Evolutionary conservation across 1,140 invertebrate genomes (phyloP).

Genomic region (Cyrtorhinus lividipennis): DNA sequence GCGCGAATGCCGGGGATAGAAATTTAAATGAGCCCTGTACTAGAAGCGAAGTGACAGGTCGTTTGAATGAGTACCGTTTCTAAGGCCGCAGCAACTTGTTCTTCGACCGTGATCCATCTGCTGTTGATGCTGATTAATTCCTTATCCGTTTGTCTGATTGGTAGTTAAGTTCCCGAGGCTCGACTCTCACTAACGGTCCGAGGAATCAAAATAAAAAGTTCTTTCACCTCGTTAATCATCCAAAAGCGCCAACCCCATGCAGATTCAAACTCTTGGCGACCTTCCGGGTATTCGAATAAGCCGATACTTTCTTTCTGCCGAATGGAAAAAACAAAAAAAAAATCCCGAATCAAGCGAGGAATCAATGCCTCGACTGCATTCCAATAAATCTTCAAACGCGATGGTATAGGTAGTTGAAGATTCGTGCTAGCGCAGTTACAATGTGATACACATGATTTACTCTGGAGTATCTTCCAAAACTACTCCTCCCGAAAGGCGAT

Average conservation of each 20-base stretch:
- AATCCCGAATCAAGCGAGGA: not conserved
- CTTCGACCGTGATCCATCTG: not conserved
- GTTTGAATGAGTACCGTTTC: not conserved
- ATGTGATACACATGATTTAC: conserved; percentile 12
- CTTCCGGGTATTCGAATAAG: conserved; percentile 2
- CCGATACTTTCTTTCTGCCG: not conserved
- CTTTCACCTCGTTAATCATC: conserved; percentile 10
- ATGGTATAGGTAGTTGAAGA: not conserved
- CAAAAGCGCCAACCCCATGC: not conserved
- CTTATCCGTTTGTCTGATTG: conserved; percentile 3
- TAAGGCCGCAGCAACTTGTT: not conserved
- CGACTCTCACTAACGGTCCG: not conserved
- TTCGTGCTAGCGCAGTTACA: conserved; percentile 1
- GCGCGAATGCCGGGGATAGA: not conserved
- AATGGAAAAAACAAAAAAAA: conserved; percentile 1
- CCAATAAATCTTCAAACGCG: conserved; percentile 5
- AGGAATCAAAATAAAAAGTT: conserved; percentile 3
- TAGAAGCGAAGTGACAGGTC: not conserved
- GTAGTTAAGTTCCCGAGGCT: not conserved
- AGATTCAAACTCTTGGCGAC: not conserved
- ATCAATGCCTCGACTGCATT: too few relatives aligned
- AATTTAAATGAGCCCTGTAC: not conserved
- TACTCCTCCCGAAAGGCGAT: not conserved
- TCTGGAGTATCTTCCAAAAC: not conserved
- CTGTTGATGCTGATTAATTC: not conserved